A percentile compares a stretch with the other conserved stretches of the same genome.
phyloP scores from a whole-genome alignment of 2,888 invertebrate species.

The Apoderus coryli region DNA sequence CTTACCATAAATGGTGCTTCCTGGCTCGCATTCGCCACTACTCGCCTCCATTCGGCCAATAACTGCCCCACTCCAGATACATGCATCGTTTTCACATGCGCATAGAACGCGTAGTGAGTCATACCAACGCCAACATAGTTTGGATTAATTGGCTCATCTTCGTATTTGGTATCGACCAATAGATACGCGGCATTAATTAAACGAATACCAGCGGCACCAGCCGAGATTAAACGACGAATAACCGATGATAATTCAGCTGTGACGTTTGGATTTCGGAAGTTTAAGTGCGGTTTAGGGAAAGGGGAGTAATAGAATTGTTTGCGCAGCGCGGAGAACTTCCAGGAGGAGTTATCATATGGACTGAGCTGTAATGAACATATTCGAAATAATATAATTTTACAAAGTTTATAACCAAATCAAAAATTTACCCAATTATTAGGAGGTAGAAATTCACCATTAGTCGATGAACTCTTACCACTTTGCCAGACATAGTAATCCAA shows the following conservation, averaged over 20 bases:
- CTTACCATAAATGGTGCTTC: constrained; percentile 28
- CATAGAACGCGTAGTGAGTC: constrained; percentile 49
- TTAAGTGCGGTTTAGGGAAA: constrained; percentile 65
- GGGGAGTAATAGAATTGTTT: constrained; percentile 60
- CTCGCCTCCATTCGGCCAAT: constrained; percentile 44
- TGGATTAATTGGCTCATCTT: constrained; percentile 35
- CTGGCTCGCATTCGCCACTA: constrained; percentile 40
- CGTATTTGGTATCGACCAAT: constrained; percentile 41
- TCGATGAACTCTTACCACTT: constrained; percentile 27
- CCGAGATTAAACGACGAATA: constrained; percentile 52
- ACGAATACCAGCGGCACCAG: constrained; percentile 73
- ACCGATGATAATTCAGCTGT: constrained; percentile 50
- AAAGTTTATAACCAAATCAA: too few species aligned
- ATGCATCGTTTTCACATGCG: constrained; percentile 50
- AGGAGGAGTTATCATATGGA: constrained; percentile 42
- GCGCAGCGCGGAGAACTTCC: constrained; percentile 50
- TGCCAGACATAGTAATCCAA: constrained; percentile 70
- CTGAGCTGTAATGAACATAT: too few species aligned
- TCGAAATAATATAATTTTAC: too few species aligned
- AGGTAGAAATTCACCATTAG: too few species aligned
- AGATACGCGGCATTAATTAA: constrained; percentile 51
- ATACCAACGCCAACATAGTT: constrained; percentile 24
- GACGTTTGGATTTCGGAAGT: constrained; percentile 57
- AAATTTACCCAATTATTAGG: constrained; percentile 61
- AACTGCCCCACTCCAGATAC: constrained; percentile 41